Base-by-base conservation (phyloP, 2,888 invertebrate genomes). In the Tenthredo distinguenda region DNA sequence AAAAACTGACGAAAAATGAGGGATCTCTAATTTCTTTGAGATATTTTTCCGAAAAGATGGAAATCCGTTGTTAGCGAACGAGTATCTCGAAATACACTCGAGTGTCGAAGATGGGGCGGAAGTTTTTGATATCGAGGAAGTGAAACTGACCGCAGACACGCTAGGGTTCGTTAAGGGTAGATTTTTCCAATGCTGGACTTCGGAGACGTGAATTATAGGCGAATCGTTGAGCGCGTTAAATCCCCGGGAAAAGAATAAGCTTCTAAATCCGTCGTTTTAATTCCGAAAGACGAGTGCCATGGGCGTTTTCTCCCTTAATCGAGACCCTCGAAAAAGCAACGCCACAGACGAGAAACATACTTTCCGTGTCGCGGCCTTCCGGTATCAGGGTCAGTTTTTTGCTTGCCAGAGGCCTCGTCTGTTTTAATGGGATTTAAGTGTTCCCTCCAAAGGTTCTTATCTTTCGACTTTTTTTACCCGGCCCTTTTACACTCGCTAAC, bases 391-490 rank as follows among this genome's bases (percentile, higher is more conserved):
- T 81, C 81, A 81, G 81, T 81, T 81, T 81, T 81, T 81, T 81
- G 81, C 81, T 81, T 31, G 62, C 58, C 81, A 62, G 58, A 81
- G 81, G 62, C 74, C 62, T 85, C 76, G 50, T 65, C 84, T 43
- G 47, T 77, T 85, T 85, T 85, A 85, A 85, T 85, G 84, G 77
- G 84, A 85, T 65, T 65, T 77, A 85, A 85, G 84, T 85, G 84
- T 83, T 83, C 83, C 18, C 50, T 71, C 50, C 47, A 34, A 83
- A 83, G 83, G 83, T 83, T 71, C 71, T 84, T 77, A 77, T 68
- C 84, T 58, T 21, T 62, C 77, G 21, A n/a, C 58, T 62, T 81
- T 50, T 37, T 50, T 50, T 50, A 7, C 65, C 43, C 26, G 81
- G 62, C 62, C 81, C 83, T 71, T 71, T 34, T 65, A 65, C 65